Percentiles rank a stretch among this genome's conserved stretches.
Conservation (phyloP, 2,113 vertebrate species). For the Cephalopholis sonnerati region DNA sequence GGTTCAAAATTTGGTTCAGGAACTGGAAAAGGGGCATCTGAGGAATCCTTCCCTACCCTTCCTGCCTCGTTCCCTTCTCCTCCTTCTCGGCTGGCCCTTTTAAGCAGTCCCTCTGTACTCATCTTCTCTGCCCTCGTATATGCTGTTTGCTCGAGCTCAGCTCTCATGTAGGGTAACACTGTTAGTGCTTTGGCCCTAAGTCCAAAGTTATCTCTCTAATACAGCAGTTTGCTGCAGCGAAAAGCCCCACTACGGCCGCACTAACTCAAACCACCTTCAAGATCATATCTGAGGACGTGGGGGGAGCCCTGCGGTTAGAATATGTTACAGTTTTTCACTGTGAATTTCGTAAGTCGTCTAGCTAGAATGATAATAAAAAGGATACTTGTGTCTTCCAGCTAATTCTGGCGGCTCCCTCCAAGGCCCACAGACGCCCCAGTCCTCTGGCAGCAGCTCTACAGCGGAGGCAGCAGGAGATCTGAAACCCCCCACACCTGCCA, state of each 20-base stretch:
- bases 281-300: constrained; percentile 46
- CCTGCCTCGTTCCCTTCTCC: constrained; percentile 4
- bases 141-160: constrained; percentile 40
- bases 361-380: constrained; percentile 24
- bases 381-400: constrained; percentile 80
- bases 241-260: constrained; percentile 46
- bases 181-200: constrained; percentile 61
- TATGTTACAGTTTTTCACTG: constrained; percentile 20
- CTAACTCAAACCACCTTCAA: constrained; percentile 31
- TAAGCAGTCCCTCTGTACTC: constrained; percentile 30
- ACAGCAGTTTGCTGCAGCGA: constrained; percentile 47
- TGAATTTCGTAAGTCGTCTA: neutral
- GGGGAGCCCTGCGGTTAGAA: constrained; percentile 24
- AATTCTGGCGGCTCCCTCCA: constrained; percentile 96
- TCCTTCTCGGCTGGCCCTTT: constrained; percentile 11
- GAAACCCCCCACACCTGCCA: constrained; percentile 94
- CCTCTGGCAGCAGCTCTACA: constrained; percentile 93
- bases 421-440: constrained; percentile 96
- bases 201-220: constrained; percentile 62
- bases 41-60: constrained; percentile 29
- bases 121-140: constrained; percentile 29
- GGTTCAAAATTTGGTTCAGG: too few species aligned
- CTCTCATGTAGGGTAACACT: constrained; percentile 53
- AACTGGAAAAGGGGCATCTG: neutral
- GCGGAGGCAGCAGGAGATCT: constrained; percentile 91